A percentile compares a stretch with the other conserved stretches of the same genome.
Conservation (phyloP, 2,113 vertebrate species). For the Myrmecophaga tridactyla region DNA sequence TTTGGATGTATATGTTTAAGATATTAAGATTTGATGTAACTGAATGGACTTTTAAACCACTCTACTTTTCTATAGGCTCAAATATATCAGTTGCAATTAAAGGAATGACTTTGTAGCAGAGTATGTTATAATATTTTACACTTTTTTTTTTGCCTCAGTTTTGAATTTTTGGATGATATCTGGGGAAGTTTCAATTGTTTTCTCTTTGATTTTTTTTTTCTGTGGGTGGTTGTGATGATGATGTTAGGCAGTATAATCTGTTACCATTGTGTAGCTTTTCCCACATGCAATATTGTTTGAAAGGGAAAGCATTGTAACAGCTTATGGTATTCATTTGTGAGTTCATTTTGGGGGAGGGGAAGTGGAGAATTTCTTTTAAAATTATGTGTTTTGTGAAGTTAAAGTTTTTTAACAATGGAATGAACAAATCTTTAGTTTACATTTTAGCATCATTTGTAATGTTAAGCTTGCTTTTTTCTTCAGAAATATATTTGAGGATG, state of each 20-base stretch:
- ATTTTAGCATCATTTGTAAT: not conserved
- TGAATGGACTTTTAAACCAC: not conserved
- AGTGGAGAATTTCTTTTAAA: not conserved
- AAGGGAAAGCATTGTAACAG: not conserved
- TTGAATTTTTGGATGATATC: not conserved
- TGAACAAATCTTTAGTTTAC: not conserved
- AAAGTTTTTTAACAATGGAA: not conserved
- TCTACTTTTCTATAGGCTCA: not conserved
- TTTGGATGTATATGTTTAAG: not conserved
- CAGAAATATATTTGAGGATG: not conserved
- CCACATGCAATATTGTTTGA: not conserved
- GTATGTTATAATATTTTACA: not conserved
- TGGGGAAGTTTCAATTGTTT: not conserved
- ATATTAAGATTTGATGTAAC: not conserved
- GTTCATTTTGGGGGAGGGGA: not conserved
- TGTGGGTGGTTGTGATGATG: not conserved
- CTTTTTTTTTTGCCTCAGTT: not conserved
- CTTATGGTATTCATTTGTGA: not conserved
- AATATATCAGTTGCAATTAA: not conserved
- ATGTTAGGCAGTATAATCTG: not conserved
- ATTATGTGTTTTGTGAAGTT: not conserved
- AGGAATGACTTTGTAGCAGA: not conserved
- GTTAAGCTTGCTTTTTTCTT: not conserved
- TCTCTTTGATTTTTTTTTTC: not conserved
- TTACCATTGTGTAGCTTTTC: not conserved